Base-by-base conservation (phyloP, 2,888 invertebrate genomes). In the Ochropleura leucogaster region DNA sequence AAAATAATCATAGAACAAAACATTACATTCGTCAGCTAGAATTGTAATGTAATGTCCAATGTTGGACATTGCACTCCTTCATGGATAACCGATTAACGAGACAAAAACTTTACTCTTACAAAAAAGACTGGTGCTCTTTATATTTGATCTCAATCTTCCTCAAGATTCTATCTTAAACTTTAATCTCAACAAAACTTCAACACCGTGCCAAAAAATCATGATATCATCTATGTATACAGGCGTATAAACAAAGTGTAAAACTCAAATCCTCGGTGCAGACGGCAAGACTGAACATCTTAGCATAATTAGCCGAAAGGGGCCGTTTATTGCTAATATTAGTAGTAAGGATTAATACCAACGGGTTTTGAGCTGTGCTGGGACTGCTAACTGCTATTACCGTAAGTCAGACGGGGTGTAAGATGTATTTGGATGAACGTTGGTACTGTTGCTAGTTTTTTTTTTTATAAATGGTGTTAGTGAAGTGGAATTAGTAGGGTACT, bases 321-420 rank as follows among this genome's bases (percentile, higher is more conserved):
- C 95, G 95, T 95, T 96, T 94, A 96, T 95, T 90, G 94, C 95
- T 95, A 95, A 95, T 96, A 96, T 96, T 96, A 96, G 95, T 96
- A 93, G 95, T 94, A 89, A 87, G 96, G 96, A 95, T 95, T 96
- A 95, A 94, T 94, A 94, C 90, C 85, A 90, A 89, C 91, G 88
- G 87, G 87, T 77, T 63, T 69, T 72, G 88, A 80, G 88, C 89
- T 85, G 90, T 82, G 84, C 86, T 89, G 85, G 85, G 90, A 90
- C 89, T 92, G 91, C 90, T 92, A 91, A 90, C 90, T 87, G 91
- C 90, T 89, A 91, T 94, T 94, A 92, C 86, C 94, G 92, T 94
- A 94, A 94, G 91, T 93, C 90, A 82, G 68, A 7, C 62, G 66
- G 53, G 57, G 49, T 72, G 55, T 40, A 49, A 59, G 62, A 73